Base-by-base conservation (phyloP, 2,113 vertebrate genomes). In the Spea multiplicata region DNA sequence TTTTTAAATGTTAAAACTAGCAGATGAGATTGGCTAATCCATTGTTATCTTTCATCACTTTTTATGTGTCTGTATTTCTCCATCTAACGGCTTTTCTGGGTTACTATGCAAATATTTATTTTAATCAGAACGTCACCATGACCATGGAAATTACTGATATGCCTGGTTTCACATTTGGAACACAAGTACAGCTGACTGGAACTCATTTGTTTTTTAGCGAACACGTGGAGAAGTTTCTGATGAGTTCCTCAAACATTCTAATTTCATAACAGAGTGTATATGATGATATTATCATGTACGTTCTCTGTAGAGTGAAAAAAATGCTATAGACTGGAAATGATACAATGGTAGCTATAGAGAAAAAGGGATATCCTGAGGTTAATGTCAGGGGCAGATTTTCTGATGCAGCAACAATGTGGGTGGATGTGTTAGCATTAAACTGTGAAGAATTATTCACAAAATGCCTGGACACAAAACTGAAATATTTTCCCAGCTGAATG, bases 21-120 rank as follows among this genome's bases (percentile, higher is more conserved):
- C 30, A 2, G 30, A 30, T 30, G 30, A 30, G 30, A 30, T 1
- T 30, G 30, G 30, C 30, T 30, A 1, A 30, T 30, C 30, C 30
- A 30, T 30, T 30, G 1, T 30, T 30, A 30, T 30, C 30, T 30
- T 30, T 30, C 30, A 30, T 30, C 30, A 30, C 30, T 30, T 30
- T 30, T 30, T 30, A 30, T 30, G 30, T 30, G 30, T 30, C 30
- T 30, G 30, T 30, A 30, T 30, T 30, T 30, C 1, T 30, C 30
- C 30, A 30, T 16, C 61, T 64, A 30, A 8, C 30, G 61, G 61
- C 2, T 64, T 5, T 64, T 64, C 61, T 30, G n/a, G 16, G 61
- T 64, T 64, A 5, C 61, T 16, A 64, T 59, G 61, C 30, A 64
- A 64, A 64, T 64, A 64, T 64, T 64, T 64, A 64, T 16, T 64